Evolutionary conservation across 2,797 vertebrate species (phyloP).

Genomic region (Epinephelus awoara): DNA sequence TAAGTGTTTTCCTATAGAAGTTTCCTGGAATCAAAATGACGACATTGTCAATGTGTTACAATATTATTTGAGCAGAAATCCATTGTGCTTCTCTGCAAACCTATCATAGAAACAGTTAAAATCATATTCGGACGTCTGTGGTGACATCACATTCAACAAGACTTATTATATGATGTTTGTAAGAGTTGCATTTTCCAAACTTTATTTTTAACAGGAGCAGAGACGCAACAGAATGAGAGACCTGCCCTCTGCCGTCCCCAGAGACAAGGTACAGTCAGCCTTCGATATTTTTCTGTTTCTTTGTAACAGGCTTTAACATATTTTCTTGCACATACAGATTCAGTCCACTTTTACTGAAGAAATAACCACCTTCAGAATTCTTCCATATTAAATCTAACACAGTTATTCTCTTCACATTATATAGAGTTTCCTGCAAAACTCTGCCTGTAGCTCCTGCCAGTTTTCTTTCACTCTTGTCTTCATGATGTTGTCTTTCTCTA

Average conservation of each 20-base stretch:
- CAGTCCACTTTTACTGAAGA: neutral
- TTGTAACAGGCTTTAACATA: neutral
- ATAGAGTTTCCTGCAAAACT: constrained; percentile 6
- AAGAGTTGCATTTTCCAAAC: neutral
- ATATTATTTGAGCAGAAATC: too few species aligned
- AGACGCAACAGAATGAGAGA: constrained; percentile 95
- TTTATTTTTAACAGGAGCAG: constrained; percentile 88
- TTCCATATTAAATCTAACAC: neutral
- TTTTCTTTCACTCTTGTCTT: constrained; percentile 54
- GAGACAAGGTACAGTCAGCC: constrained; percentile 91
- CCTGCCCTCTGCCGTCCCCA: constrained; percentile 88
- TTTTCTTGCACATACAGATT: neutral
- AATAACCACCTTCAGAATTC: neutral
- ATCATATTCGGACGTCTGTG: too few species aligned
- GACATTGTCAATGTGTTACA: too few species aligned
- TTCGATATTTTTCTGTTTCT: neutral
- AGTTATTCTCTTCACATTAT: constrained; percentile 7
- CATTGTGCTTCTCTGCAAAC: too few species aligned
- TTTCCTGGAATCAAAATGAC: too few species aligned
- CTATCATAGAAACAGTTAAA: too few species aligned
- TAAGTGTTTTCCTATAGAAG: too few species aligned
- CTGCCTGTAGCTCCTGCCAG: constrained; percentile 18
- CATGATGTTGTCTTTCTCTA: constrained; percentile 78
- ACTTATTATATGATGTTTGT: too few species aligned
- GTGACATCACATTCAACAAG: too few species aligned